Percentiles rank a stretch among this genome's conserved stretches.
These are phyloP conservation scores for Coelopa frigida DNA, from an alignment of 1,140 invertebrate species.

Conservation along the genomic window DNA sequence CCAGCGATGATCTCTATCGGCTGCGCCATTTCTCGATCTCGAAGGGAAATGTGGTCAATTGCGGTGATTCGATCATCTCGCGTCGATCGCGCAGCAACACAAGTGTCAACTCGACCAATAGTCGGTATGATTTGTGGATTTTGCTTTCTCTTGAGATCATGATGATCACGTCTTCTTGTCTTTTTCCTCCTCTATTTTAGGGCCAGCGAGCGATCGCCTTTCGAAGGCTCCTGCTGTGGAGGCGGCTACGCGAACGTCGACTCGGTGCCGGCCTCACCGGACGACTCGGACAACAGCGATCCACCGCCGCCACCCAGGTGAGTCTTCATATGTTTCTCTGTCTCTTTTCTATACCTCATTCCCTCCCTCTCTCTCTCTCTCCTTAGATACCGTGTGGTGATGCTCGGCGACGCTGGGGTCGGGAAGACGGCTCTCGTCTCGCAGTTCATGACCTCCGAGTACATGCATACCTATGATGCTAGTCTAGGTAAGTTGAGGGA, in stretches of 20 bases:
- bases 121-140: slow-evolving; percentile 51
- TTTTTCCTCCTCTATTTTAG: slow-evolving; percentile 39
- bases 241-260: slow-evolving; percentile 65
- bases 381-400: slow-evolving; percentile 66
- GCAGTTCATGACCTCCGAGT: slow-evolving; percentile 91
- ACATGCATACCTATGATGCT: slow-evolving; percentile 86
- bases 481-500: slow-evolving; percentile 63
- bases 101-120: slow-evolving; percentile 72
- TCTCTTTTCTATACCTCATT: neutral
- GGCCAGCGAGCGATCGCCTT: slow-evolving; percentile 71
- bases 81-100: slow-evolving; percentile 72
- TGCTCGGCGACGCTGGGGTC: slow-evolving; percentile 76
- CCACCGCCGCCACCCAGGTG: slow-evolving; percentile 36
- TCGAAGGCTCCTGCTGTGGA: slow-evolving; percentile 75
- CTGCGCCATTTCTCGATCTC: slow-evolving; percentile 82
- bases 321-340: neutral
- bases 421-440: slow-evolving; percentile 83
- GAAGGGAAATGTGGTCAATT: slow-evolving; percentile 78
- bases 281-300: slow-evolving; percentile 48
- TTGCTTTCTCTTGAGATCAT: no score
- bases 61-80: slow-evolving; percentile 80
- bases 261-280: slow-evolving; percentile 53
- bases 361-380: neutral
- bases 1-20: slow-evolving; percentile 75
- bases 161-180: neutral